A percentile compares a stretch with the other conserved stretches of the same genome.
phyloP scores from a whole-genome alignment of 2,888 invertebrate species.

The Drepanosiphum platanoidis region DNA sequence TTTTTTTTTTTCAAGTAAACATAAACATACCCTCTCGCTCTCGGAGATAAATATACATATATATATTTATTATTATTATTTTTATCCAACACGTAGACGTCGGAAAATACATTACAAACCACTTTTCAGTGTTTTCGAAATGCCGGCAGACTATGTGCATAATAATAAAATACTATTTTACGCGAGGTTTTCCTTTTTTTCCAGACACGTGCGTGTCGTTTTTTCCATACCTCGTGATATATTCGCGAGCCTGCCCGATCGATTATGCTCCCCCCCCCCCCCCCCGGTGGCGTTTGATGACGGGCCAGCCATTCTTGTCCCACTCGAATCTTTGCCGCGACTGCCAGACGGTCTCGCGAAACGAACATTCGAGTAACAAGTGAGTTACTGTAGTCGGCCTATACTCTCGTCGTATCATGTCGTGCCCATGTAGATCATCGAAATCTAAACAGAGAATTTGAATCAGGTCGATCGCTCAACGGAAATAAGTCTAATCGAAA shows the following conservation, averaged over 20 bases:
- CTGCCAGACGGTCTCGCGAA: too few relatives aligned
- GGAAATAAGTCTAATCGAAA: too few relatives aligned
- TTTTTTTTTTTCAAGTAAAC: constrained; percentile 2
- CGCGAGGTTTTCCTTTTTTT: not conserved
- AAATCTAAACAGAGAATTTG: too few relatives aligned
- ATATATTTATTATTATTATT: not conserved
- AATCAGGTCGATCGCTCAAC: too few relatives aligned
- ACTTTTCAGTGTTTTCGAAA: not conserved
- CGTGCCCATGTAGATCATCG: too few relatives aligned
- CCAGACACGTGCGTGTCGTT: not conserved
- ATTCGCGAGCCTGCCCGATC: not conserved
- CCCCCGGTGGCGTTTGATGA: too few relatives aligned
- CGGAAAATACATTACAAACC: constrained; percentile 14
- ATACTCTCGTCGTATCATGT: too few relatives aligned
- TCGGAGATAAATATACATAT: not conserved
- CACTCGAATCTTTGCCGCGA: too few relatives aligned
- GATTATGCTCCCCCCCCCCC: not conserved
- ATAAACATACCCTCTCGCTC: too few relatives aligned
- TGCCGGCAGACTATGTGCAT: not conserved
- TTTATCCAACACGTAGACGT: not conserved
- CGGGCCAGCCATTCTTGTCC: too few relatives aligned
- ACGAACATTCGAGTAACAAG: too few relatives aligned
- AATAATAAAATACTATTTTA: not conserved
- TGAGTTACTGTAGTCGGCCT: too few relatives aligned
- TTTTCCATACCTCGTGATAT: not conserved